Evolutionary conservation across 2,888 invertebrate genomes (phyloP).

Genomic region (Melanargia galathea): DNA sequence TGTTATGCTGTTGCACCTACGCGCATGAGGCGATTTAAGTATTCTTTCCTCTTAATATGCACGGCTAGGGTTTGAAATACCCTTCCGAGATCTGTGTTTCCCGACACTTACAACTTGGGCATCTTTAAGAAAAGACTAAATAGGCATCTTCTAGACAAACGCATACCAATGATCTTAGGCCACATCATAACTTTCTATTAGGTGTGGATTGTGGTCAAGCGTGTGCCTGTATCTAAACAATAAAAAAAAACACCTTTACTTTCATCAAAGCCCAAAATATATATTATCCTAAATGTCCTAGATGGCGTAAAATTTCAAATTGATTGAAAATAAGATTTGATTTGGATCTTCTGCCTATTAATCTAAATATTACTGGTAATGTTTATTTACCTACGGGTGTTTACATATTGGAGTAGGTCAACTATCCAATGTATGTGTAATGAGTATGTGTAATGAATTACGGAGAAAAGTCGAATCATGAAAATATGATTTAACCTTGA

Average conservation of each 20-base stretch:
- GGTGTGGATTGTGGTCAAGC: no score
- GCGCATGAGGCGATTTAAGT: no score
- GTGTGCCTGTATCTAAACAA: no score
- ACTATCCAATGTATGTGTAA: slow-evolving; percentile 38
- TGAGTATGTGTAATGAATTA: neutral
- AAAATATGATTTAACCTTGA: neutral
- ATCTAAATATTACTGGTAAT: slow-evolving; percentile 21
- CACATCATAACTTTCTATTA: no score
- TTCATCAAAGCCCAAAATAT: neutral
- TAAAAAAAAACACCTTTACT: neutral
- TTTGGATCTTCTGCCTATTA: slow-evolving; percentile 4
- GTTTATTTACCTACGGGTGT: slow-evolving; percentile 58
- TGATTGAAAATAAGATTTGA: neutral
- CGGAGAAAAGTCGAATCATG: slow-evolving; percentile 2
- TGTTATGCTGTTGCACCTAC: no score
- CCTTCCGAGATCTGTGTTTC: no score
- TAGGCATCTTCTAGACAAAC: no score
- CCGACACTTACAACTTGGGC: no score
- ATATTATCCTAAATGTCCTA: neutral
- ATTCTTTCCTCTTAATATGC: no score
- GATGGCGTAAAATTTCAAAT: neutral
- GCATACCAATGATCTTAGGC: no score
- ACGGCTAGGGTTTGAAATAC: no score
- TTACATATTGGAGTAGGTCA: slow-evolving; percentile 61
- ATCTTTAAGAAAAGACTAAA: no score